A percentile compares a stretch with the other conserved stretches of the same genome.
phyloP scores from a whole-genome alignment of 2,888 invertebrate genomes.

The Neocrepidodera transversa region DNA sequence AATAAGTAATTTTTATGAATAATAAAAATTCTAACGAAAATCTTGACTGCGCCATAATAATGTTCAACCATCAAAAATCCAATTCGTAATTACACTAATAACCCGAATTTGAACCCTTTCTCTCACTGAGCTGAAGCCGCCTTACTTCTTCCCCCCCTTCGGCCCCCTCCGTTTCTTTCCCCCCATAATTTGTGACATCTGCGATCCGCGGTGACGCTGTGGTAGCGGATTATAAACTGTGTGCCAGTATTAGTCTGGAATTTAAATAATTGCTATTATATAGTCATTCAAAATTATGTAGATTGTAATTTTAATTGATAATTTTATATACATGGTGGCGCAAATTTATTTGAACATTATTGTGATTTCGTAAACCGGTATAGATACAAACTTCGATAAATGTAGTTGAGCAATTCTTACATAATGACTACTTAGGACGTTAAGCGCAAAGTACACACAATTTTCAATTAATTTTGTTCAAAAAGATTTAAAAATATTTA shows the following conservation, averaged over 20 bases:
- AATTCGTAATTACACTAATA: constrained; percentile 42
- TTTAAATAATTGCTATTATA: too few relatives aligned
- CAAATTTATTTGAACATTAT: too few relatives aligned
- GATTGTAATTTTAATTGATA: too few relatives aligned
- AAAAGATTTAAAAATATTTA: too few relatives aligned
- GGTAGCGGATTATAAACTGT: background rate
- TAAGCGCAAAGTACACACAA: too few relatives aligned
- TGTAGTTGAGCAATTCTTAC: too few relatives aligned
- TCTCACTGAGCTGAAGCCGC: constrained; percentile 13
- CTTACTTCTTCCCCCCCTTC: constrained; percentile 14
- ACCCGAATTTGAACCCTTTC: constrained; percentile 39
- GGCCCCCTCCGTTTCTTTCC: constrained; percentile 25
- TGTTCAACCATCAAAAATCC: constrained; percentile 22
- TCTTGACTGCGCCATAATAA: constrained; percentile 17
- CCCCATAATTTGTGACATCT: constrained; percentile 56
- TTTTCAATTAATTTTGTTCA: too few relatives aligned
- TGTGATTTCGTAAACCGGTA: too few relatives aligned
- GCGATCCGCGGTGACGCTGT: constrained; percentile 48
- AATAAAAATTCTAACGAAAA: constrained; percentile 22
- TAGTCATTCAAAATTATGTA: too few relatives aligned
- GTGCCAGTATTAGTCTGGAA: background rate
- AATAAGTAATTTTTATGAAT: background rate
- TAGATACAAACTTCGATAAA: too few relatives aligned
- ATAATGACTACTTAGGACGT: too few relatives aligned
- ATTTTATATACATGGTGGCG: too few relatives aligned